Percentiles rank a stretch among this genome's conserved stretches.
These are phyloP conservation scores for Micrasema longulum DNA, from an alignment of 1,140 invertebrate genomes.

Conservation along the genomic window DNA sequence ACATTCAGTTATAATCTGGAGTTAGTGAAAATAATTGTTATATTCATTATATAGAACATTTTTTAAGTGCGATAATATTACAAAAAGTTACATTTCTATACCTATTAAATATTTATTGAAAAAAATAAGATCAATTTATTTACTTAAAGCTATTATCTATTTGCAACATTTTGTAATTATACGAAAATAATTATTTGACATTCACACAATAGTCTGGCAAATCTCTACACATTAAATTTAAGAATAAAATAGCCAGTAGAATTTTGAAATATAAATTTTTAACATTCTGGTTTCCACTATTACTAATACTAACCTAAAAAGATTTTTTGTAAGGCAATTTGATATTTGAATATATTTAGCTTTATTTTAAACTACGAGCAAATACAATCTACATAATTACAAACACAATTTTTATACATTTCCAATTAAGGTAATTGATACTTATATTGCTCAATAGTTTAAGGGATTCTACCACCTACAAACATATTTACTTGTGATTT, in stretches of 20 bases:
- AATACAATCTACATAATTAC: constrained; percentile 11
- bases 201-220: constrained; percentile 39
- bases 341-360: constrained; percentile 53
- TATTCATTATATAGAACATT: constrained; percentile 14
- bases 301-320: constrained; percentile 46
- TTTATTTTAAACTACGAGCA: constrained; percentile 41
- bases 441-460: constrained; percentile 45
- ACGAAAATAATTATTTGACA: constrained; percentile 49
- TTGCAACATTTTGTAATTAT: constrained; percentile 29
- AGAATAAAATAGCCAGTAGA: constrained; percentile 47
- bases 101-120: constrained; percentile 27
- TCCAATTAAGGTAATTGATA: constrained; percentile 48
- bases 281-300: constrained; percentile 22
- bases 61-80: background rate
- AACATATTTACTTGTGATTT: constrained; percentile 33
- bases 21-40: no score
- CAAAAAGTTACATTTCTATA: constrained; percentile 29
- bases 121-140: constrained; percentile 34
- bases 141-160: constrained; percentile 26
- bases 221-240: constrained; percentile 43
- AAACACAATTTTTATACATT: constrained; percentile 30
- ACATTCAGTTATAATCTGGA: no score
- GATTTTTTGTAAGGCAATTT: constrained; percentile 53
- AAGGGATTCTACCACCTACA: constrained; percentile 28
- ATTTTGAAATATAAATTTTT: constrained; percentile 24